Evolutionary conservation across 2,797 vertebrate species (phyloP), one percentile per base, ranked within the genome.

Genomic region (Sebastes ruberrimus): DNA sequence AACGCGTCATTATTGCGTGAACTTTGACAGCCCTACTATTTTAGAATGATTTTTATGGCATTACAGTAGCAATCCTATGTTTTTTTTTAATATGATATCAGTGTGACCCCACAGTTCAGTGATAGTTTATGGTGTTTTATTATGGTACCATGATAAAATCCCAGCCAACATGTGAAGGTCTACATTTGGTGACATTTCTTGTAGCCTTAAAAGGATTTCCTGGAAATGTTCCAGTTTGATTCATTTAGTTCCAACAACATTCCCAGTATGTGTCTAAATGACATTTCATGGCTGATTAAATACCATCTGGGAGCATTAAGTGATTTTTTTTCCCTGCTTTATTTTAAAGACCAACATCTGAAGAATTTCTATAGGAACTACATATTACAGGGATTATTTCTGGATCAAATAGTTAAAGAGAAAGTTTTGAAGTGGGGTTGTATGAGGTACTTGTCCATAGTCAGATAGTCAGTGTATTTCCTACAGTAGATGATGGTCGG

Each of bases 181-280:
- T 33, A 25, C 14, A 10, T 60, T 14, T 22, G 27, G 38, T 53
- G 38, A 49, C 53, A 55, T 79, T 66, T 84, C 27, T 35, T 61
- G 53, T 10, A 18, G n/a, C 70, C 28, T 76, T 46, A 33, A 16
- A 32, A 53, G 14, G 0, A 27, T 22, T 35, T 70, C 18, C 4
- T 16, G n/a, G 32, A 7, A 49, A 33, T 62, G 33, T 57, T 63
- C 30, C 28, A 25, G 20, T 53, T 71, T 67, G 61, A 71, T 72
- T 32, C 20, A 18, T 59, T 76, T 68, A 11, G 57, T 60, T 79
- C 56, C 57, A 59, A 42, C 66, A 73, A 69, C 57, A 35, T 74
- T 49, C 70, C 22, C 71, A 53, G 60, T 28, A n/a, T 61, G 63
- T 27, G 30, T 64, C 35, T 69, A 68, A 69, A 20, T 60, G 20